phyloP scores from a whole-genome alignment of 1,140 invertebrate genomes.

The Augochlora pura region DNA sequence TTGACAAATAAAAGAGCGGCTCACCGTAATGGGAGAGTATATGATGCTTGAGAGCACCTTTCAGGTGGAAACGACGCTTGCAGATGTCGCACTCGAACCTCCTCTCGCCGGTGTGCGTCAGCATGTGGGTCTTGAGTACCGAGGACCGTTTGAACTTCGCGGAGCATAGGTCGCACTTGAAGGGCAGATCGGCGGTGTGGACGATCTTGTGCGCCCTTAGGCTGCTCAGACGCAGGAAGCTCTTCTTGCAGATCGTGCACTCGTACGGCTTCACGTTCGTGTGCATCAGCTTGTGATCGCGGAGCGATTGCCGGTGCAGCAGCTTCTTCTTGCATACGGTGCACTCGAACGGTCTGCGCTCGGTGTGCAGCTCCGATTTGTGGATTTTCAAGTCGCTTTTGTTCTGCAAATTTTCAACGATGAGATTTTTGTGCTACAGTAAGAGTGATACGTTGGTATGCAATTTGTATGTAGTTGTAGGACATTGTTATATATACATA shows the following conservation, averaged over 20 bases:
- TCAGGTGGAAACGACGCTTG: slow-evolving; percentile 55
- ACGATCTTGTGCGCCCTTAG: slow-evolving; percentile 54
- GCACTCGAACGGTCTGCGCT: slow-evolving; percentile 38
- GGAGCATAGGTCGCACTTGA: slow-evolving; percentile 42
- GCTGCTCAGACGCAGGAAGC: slow-evolving; percentile 46
- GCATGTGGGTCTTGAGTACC: slow-evolving; percentile 54
- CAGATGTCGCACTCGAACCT: slow-evolving; percentile 61
- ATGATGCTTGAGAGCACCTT: slow-evolving; percentile 57
- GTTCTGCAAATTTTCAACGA: slow-evolving; percentile 16
- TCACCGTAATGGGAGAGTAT: slow-evolving; percentile 55
- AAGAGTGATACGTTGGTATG: no score
- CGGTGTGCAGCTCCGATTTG: slow-evolving; percentile 2
- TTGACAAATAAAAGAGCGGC: background rate
- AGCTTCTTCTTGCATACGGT: slow-evolving; percentile 51
- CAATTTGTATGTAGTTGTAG: no score
- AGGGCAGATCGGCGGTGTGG: slow-evolving; percentile 53
- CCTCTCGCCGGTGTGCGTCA: slow-evolving; percentile 54
- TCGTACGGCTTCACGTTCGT: slow-evolving; percentile 53
- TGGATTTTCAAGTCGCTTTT: slow-evolving; percentile 26
- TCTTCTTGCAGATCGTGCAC: slow-evolving; percentile 53
- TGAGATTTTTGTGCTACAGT: no score
- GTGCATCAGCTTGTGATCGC: slow-evolving; percentile 50
- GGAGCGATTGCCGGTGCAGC: slow-evolving; percentile 34
- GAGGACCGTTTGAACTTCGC: slow-evolving; percentile 58
- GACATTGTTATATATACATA: no score